Conservation (phyloP, 2,888 invertebrate genomes). For the Brachyptera putata region DNA sequence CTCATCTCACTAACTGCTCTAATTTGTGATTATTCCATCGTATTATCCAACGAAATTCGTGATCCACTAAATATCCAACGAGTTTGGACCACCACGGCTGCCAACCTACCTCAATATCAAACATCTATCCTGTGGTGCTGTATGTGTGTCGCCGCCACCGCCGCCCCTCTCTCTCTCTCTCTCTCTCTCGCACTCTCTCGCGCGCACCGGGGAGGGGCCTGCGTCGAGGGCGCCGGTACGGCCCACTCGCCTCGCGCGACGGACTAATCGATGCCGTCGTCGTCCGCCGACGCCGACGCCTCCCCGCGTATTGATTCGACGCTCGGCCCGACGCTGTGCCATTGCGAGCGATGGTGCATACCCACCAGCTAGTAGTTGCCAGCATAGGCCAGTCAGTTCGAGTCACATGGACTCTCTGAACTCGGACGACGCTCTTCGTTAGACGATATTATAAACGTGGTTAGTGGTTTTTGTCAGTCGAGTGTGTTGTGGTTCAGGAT, state of each 20-base stretch:
- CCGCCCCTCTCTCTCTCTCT: background rate
- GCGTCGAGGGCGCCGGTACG: conserved; percentile 10
- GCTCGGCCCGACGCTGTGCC: conserved; percentile 22
- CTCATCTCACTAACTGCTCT: no score
- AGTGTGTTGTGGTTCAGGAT: no score
- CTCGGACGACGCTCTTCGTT: conserved; percentile 36
- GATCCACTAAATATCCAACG: no score
- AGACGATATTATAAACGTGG: no score
- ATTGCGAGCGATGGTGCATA: conserved; percentile 30
- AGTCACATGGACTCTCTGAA: conserved; percentile 24
- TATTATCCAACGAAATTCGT: no score
- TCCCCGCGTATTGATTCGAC: conserved; percentile 20
- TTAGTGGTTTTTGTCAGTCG: no score
- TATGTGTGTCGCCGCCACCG: conserved; percentile 4
- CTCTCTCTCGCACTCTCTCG: background rate
- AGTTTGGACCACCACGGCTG: no score
- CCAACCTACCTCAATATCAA: conserved; percentile 9
- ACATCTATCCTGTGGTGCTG: conserved; percentile 3
- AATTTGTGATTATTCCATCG: no score
- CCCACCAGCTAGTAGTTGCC: conserved; percentile 34
- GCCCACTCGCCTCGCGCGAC: conserved; percentile 17
- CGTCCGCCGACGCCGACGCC: no score
- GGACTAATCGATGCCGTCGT: conserved; percentile 15
- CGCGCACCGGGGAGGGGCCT: conserved; percentile 11
- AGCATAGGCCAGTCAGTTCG: conserved; percentile 9